A percentile compares a stretch with the other conserved stretches of the same genome.
These are phyloP conservation scores for Micronisus gabar DNA, from an alignment of 2,113 vertebrate species.

Conservation along the genomic window DNA sequence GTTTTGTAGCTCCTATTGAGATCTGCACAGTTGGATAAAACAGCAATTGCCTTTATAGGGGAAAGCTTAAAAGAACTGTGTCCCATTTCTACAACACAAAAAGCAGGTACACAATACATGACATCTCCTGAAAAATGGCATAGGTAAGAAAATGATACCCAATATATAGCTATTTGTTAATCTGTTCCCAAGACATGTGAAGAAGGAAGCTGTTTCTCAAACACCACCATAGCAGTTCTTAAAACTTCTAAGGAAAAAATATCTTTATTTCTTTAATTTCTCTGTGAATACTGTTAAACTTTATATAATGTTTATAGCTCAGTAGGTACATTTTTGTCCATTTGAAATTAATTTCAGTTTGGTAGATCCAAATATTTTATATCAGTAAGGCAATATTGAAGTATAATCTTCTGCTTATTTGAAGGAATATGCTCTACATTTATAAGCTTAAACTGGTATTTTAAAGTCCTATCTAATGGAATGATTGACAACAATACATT, in stretches of 20 bases:
- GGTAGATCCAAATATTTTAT: neutral
- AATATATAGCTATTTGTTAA: neutral
- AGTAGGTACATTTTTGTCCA: neutral
- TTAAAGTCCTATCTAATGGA: neutral
- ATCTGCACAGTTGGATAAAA: neutral
- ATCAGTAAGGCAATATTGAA: neutral
- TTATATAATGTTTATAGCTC: neutral
- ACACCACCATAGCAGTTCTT: neutral
- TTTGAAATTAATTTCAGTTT: neutral
- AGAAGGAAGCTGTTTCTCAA: neutral
- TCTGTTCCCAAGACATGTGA: neutral
- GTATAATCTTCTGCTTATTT: neutral
- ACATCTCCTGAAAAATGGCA: neutral
- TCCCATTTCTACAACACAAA: neutral
- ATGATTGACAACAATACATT: neutral
- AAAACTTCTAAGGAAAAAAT: neutral
- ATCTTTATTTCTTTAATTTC: neutral
- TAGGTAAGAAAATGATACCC: neutral
- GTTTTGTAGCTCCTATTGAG: neutral
- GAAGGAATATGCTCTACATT: neutral
- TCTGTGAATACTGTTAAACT: neutral
- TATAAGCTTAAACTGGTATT: neutral
- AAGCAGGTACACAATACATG: neutral
- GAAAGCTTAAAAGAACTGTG: neutral
- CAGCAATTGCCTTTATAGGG: neutral